Base-by-base conservation (phyloP, 2,888 invertebrate genomes). In the Neoscelio sp. region DNA sequence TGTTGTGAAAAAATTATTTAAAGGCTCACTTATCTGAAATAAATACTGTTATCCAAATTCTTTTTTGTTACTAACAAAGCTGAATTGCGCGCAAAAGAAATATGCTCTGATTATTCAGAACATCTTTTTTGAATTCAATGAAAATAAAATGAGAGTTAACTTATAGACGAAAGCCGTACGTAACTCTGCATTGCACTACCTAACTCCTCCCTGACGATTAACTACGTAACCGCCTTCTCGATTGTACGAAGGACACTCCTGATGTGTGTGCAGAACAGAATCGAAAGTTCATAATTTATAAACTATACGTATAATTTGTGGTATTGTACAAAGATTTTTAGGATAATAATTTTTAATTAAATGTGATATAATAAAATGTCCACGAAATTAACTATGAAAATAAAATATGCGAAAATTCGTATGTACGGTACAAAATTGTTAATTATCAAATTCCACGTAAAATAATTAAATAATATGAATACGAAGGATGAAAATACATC, bases 221-320 rank as follows among this genome's bases (percentile, higher is more conserved):
- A 20, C 44, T 17, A 13, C 40, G 40, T 40, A 40, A 40, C 40
- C 40, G 40, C 48, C 26, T 48, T 28, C 26, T 23, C 50, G 28
- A 30, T 30, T 28, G 50, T 50, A n/a, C 50, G 30, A 17, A 50
- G 50, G 50, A 30, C 30, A 28, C 15, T 33, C 30, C 23, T 33
- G 50, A 50, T 30, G 50, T 17, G 50, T 30, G 50, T n/a, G 26
- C 26, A 5, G 15, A 7, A 13, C 26, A 28, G 50, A 46, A 15
- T 33, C 40, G 33, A 44, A 58, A 80, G 81, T 81, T 77, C 64
- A 78, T 81, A 80, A 81, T 73, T 77, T 71, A 68, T 40, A 40
- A 15, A 23, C 18, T 7, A 20, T 5, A 46, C 23, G 23, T 46
- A 46, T 46, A 23, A 46, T 46, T 46, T 46, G 44, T 12, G 23